Conservation (phyloP, 2,797 vertebrate genomes). For the Moxostoma hubbsi region DNA sequence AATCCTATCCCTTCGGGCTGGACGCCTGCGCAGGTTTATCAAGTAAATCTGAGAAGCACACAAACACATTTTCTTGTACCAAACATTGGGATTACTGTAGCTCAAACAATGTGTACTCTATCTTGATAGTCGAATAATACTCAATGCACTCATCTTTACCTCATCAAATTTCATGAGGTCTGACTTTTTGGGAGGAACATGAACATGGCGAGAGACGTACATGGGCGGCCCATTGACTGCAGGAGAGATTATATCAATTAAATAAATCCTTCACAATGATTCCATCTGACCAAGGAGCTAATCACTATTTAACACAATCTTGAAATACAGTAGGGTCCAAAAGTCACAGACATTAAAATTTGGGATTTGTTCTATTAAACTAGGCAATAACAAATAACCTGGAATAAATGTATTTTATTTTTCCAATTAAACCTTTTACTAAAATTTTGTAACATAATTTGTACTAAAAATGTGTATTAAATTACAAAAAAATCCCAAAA, state of each 20-base stretch:
- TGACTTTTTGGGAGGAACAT: slow-evolving; percentile 80
- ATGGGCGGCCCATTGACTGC: slow-evolving; percentile 92
- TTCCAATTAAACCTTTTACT: no score
- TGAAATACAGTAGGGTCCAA: background rate
- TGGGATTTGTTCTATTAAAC: no score
- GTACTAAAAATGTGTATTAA: no score
- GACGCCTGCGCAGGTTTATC: slow-evolving; percentile 91
- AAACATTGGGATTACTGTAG: background rate
- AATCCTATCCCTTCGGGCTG: slow-evolving; percentile 87
- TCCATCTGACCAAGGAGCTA: background rate
- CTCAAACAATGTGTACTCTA: background rate
- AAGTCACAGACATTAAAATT: no score
- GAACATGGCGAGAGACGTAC: slow-evolving; percentile 82
- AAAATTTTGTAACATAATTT: no score
- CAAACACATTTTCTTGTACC: background rate
- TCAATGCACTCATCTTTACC: slow-evolving; percentile 69
- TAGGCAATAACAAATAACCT: no score
- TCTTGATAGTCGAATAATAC: background rate
- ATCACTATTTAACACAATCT: background rate
- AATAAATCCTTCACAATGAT: slow-evolving; percentile 10
- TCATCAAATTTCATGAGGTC: slow-evolving; percentile 95
- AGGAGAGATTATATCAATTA: slow-evolving; percentile 47
- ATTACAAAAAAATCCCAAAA: no score
- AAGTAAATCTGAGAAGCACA: slow-evolving; percentile 83
- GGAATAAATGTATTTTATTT: no score